Evolutionary conservation across 2,888 invertebrate species (phyloP).

Genomic region (Therioaphis trifolii): DNA sequence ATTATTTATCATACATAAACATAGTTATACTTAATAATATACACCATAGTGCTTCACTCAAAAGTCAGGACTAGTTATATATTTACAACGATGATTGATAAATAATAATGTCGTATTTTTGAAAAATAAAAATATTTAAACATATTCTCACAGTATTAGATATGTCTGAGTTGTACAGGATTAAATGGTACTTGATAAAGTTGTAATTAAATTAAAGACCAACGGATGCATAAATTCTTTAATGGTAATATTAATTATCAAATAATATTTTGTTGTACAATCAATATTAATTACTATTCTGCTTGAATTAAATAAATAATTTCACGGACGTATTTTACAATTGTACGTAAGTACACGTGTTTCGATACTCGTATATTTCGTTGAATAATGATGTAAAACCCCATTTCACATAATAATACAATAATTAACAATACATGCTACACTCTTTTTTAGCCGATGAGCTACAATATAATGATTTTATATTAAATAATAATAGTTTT

Average conservation of each 20-base stretch:
- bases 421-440: neutral
- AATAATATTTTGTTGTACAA: neutral
- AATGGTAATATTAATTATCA: neutral
- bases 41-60: no score
- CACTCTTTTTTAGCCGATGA: neutral
- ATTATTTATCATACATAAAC: no score
- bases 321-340: neutral
- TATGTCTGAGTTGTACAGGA: neutral
- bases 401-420: no score
- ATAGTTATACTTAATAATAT: no score
- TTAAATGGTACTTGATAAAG: neutral
- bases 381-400: no score
- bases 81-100: neutral
- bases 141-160: no score
- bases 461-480: neutral
- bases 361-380: neutral
- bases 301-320: neutral
- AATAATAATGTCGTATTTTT: no score
- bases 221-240: neutral
- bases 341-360: neutral
- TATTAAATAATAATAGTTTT: neutral
- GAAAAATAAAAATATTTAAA: neutral
- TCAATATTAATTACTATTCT: slow-evolving; percentile 16
- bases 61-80: no score
- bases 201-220: slow-evolving; percentile 4